Base-by-base conservation (phyloP, 2,113 vertebrate species). In the Leptodactylus fuscus region DNA sequence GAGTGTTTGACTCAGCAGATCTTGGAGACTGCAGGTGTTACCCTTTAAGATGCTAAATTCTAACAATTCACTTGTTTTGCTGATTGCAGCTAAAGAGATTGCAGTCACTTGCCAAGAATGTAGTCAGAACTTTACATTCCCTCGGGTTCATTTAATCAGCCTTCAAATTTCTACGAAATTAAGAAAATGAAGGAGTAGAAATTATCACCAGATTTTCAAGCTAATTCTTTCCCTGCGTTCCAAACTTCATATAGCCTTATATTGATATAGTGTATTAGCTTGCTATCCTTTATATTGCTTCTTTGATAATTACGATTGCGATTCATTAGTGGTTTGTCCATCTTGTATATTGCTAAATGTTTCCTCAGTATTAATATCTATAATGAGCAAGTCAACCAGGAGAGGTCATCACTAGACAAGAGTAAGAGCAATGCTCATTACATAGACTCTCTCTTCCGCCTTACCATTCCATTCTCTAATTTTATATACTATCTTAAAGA, bases 351-450 rank as follows among this genome's bases (percentile, higher is more conserved):
- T 41, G 1, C 51, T 38, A 27, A 24, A 41, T 9, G 13, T 11
- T 36, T 70, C 46, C 24, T 32, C 24, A 46, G 32, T 11, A 60
- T 86, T 81, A 86, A 73, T 71, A 60, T 27, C 36, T 81, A 80
- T 85, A 73, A 81, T 81, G 84, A 81, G 12, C 34, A 86, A 34
- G n/a, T 86, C 77, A 81, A 73, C 84, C 84, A 86, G 84, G 84
- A 86, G 84, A 81, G 76, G 84, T 86, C 84, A 86, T 86, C 84
- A 86, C 76, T 86, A 86, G 60, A 81, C 84, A 81, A 86, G 78
- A 85, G 65, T 81, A 80, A 55, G 49, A 85, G 4, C 24, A 36
- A 46, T 36, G 18, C 55, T 86, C 46, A 81, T 80, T 71, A 67
- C 41, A 85, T 22, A 44, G 27, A 32, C 36, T 69, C n/a, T 24